A percentile compares a stretch with the other conserved stretches of the same genome.
Conservation (phyloP, 2,797 vertebrate species). For the Sebastolobus alascanus region DNA sequence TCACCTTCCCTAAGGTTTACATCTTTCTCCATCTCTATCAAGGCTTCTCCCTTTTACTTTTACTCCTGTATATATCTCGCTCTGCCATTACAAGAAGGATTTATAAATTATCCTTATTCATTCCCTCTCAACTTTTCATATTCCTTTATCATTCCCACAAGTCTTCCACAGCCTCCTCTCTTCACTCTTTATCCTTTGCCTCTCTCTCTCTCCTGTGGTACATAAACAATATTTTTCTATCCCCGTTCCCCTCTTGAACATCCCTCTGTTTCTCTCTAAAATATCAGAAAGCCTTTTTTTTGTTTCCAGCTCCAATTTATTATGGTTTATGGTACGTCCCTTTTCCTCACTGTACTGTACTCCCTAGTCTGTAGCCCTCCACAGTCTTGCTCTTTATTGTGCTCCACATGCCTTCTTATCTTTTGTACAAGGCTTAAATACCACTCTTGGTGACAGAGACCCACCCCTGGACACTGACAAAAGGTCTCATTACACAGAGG, state of each 20-base stretch:
- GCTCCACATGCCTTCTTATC: slow-evolving; percentile 41
- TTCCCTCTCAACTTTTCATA: slow-evolving; percentile 13
- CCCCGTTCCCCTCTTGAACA: neutral
- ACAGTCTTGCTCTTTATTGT: slow-evolving; percentile 22
- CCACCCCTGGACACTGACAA: slow-evolving; percentile 65
- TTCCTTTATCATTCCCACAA: neutral
- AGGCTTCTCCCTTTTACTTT: neutral
- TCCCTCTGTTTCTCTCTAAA: neutral
- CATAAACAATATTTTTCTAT: slow-evolving; percentile 8
- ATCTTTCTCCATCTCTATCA: neutral
- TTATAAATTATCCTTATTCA: neutral
- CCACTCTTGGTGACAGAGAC: slow-evolving; percentile 76
- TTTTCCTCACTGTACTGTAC: neutral
- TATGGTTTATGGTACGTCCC: neutral
- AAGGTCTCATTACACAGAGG: slow-evolving; percentile 77
- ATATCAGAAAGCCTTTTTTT: neutral
- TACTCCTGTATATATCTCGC: neutral
- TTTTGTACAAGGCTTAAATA: slow-evolving; percentile 70
- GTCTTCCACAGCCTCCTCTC: slow-evolving; percentile 1
- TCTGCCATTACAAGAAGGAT: neutral
- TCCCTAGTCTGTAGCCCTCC: neutral
- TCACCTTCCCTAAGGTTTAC: neutral
- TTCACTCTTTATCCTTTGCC: neutral
- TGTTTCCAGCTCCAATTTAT: neutral
- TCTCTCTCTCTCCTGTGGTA: neutral